These are phyloP conservation scores for Synanthedon formicaeformis DNA, from an alignment of 2,888 invertebrate genomes.

Conservation along the genomic window DNA sequence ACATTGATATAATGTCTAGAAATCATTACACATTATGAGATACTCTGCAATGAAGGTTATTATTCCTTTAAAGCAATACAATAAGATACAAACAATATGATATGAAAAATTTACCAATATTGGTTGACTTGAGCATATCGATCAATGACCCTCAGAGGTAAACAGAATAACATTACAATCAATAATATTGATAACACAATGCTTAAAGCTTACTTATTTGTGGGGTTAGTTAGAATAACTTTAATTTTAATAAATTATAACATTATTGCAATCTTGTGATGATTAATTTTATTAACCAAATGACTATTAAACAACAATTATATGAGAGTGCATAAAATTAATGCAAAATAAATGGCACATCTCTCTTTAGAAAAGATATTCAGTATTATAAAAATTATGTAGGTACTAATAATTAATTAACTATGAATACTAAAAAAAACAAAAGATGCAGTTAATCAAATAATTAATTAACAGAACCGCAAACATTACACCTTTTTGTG, in stretches of 20 bases:
- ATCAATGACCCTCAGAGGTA: background rate
- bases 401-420: conserved; percentile 16
- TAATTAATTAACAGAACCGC: conserved; percentile 40
- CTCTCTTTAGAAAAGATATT: conserved; percentile 46
- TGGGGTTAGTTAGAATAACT: conserved; percentile 4
- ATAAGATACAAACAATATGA: background rate
- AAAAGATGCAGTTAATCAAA: conserved; percentile 18
- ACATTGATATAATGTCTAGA: too few species aligned
- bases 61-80: too few species aligned
- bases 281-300: background rate
- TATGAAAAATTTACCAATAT: background rate
- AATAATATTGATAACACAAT: conserved; percentile 13
- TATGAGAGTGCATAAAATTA: background rate
- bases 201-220: conserved; percentile 13
- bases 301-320: background rate
- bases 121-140: background rate
- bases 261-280: background rate
- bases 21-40: too few species aligned
- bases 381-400: conserved; percentile 27
- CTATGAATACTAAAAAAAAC: conserved; percentile 17
- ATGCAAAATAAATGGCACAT: conserved; percentile 46
- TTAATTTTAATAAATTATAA: conserved; percentile 2
- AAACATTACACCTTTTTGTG: conserved; percentile 38
- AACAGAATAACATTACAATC: background rate
- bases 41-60: too few species aligned